Base-by-base conservation (phyloP, 1,140 invertebrate genomes). In the Limonius californicus region DNA sequence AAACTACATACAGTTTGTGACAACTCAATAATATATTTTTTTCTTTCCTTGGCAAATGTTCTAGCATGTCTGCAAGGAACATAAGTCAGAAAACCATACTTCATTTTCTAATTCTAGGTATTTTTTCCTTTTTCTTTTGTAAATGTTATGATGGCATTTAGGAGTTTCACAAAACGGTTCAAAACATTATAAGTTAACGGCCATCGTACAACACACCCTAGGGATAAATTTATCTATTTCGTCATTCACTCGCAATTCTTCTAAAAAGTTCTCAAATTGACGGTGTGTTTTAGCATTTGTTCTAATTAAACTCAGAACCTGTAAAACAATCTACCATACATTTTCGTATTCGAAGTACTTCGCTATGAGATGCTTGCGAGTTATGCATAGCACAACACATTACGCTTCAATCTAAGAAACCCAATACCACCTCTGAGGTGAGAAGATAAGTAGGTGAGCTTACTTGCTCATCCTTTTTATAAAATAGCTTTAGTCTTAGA, bases 81-180 rank as follows among this genome's bases (percentile, higher is more conserved):
- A 54, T 54, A 19, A 54, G 50, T 54, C 50, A 54, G 6, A 54
- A 54, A 54, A 19, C 50, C 50, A 18, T 54, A n/a, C n/a, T 54
- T 54, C 50, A 54, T 54, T 54, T 54, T 54, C 50, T 54, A 54
- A 54, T 54, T 54, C 50, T 19, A 18, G 18, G 18, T 54, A 54
- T 54, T 54, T 54, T 54, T 54, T 12, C 18, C 50, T 54, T 54
- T 54, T 54, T 54, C 15, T 54, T 54, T 54, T 54, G 50, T 54
- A 54, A 8, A 54, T 54, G 50, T 54, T 19, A 54, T 54, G 50
- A 54, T 18, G 20, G 20, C 7, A 54, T 19, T 21, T 32, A 32
- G 27, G 27, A 32, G 27, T 32, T 32, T 11, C 27, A 32, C 50
- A 18, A 54, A 54, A 54, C 11, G 2, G 18, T 19, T 54, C 11